These are phyloP conservation scores for Nomada ferruginata DNA, from an alignment of 2,888 invertebrate species.

Conservation along the genomic window DNA sequence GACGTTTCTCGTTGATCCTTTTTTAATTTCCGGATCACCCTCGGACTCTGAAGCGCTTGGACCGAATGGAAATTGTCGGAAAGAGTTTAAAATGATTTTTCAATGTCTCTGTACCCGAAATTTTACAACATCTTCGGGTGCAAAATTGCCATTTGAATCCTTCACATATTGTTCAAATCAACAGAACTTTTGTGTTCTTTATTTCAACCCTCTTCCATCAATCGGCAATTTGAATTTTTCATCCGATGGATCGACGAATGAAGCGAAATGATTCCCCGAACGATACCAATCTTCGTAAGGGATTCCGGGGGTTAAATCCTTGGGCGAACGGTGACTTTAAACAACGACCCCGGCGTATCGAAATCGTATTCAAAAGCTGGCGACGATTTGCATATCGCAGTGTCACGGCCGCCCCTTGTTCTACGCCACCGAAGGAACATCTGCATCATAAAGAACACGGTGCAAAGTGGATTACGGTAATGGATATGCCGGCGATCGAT, in stretches of 20 bases:
- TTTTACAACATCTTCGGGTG: no score
- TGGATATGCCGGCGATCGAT: conserved; percentile 76
- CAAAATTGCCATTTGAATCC: no score
- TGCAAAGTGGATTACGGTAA: conserved; percentile 82
- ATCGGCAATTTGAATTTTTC: no score
- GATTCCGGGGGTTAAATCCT: conserved; percentile 1
- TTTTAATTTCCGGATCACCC: conserved; percentile 58
- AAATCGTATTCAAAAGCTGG: conserved; percentile 43
- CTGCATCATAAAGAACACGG: conserved; percentile 73
- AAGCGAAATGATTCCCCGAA: background rate
- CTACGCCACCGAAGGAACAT: conserved; percentile 55
- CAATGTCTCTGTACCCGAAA: no score
- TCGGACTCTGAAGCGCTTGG: no score
- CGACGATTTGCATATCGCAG: conserved; percentile 73
- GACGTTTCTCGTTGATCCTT: conserved; percentile 49
- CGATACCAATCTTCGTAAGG: conserved; percentile 28
- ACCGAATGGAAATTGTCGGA: background rate
- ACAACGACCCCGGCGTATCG: conserved; percentile 21
- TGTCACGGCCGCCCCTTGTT: conserved; percentile 61
- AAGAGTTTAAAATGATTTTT: background rate
- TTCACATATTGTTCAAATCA: no score
- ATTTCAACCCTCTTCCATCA: no score
- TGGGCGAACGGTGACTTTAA: conserved; percentile 25
- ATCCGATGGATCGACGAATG: background rate
- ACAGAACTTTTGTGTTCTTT: no score